Evolutionary conservation across 35 echinoderm and acorn worm species (phyloP), one percentile per base, ranked within the genome.

Genomic region (Ptychodera flava): DNA sequence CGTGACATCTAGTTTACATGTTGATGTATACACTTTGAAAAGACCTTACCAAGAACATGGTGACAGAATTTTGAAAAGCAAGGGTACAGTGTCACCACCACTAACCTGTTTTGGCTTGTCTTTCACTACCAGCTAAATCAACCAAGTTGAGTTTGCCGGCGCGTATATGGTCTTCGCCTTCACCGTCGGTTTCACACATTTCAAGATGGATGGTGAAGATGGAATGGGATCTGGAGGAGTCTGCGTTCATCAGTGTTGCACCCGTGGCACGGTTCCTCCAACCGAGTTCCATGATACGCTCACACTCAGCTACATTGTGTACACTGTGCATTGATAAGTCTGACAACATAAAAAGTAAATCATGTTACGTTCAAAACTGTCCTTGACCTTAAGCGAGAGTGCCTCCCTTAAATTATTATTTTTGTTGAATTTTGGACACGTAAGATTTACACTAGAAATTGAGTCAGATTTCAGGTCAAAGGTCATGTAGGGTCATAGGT

Each of bases 161-260:
- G 22, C 93, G 77, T n/a, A 99, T 89, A 52, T 92, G 93, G 77
- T 94, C 96, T 64, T 99, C 88, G 1, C 96, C 96, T 10, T 85
- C 37, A 15, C 92, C 96, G 34, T 94, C 96, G 28, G 85, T 16
- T 34, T 97, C 95, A 32, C 95, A 99, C 92, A 94, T 94, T 92
- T 99, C 96, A 35, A 99, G 92, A 80, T 99, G 96, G 36, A 99
- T 99, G 53, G 96, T 99, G 83, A 99, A 99, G 82, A 99, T 99
- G 85, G 96, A 99, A 76, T 99, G 96, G 1, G 96, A 99, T 29
- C 96, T 79, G 29, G 96, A 99, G 35, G 96, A 99, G 91, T 99
- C 96, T 0, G 96, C 92, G 31, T 99, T 94, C 92, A 99, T 99
- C 79, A 99, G 82, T 28, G 96, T 99, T 30, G 95, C 84, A 1